Evolutionary conservation across 30 jellyfish, hydroid and myxozoan species (phyloP), one percentile per base, ranked within the genome.

Genomic region (Catostylus mosaicus): DNA sequence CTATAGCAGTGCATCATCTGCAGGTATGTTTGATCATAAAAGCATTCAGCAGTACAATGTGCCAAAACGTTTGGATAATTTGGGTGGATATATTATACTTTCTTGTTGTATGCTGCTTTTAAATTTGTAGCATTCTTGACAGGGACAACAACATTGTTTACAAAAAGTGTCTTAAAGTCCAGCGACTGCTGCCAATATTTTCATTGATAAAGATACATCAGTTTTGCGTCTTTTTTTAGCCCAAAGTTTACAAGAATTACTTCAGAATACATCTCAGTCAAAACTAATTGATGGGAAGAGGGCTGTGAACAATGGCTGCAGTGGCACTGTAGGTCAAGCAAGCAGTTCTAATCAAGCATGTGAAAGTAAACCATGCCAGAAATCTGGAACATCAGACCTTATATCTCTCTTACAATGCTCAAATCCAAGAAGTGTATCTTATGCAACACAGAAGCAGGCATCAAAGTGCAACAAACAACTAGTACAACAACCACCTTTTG

Each of bases 331-430:
- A 1, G 71, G 18, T 27, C 12, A 23, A 16, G 26, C 32, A 23
- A 59, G 12, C 19, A 5, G 10, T 59, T 23, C 2, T 23, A 18
- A 24, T 59, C 36, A 59, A 59, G 24, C 10, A 59, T 4, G 11
- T 23, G 38, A 22, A 20, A 59, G 19, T 27, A 3, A 5, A 23
- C 4, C 71, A 59, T 0, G 31, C 43, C 60, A 24, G 75, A 30
- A 35, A 52, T 40, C 35, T 8, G 63, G 74, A 20, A 51, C 60
- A 3, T 9, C 85, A 8, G 57, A 52, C 52, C 73, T 74, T 8
- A 33, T 74, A 7, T 74, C 85, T 22, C 73, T 74, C 52, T 62
- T 74, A n/a, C 74, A 74, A 19, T 50, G 85, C 75, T 6, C 74
- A 74, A 23, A 27, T 10, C 75, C 51, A 51, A 30, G 36, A 22